A percentile compares a stretch with the other conserved stretches of the same genome.
Conservation (phyloP, 2,797 vertebrate genomes). For the Numenius phaeopus region DNA sequence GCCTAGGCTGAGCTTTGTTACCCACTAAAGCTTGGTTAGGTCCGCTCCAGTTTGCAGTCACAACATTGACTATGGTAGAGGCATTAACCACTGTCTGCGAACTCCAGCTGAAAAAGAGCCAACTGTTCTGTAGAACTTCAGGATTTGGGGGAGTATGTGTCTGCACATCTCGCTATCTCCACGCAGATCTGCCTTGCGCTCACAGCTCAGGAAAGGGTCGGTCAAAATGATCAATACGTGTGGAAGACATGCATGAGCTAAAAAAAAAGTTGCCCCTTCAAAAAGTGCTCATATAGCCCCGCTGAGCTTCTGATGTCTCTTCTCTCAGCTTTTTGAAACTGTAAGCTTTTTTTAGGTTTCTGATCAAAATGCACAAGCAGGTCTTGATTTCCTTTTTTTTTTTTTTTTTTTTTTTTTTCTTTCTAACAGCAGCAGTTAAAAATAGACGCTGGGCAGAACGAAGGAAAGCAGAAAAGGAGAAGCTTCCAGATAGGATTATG, state of each 20-base stretch:
- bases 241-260: neutral
- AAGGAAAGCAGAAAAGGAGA: neutral
- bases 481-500: neutral
- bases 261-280: neutral
- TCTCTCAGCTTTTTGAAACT: neutral
- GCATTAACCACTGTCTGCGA: neutral
- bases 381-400: neutral
- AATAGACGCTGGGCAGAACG: neutral
- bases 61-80: rapidly evolving
- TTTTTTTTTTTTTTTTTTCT: neutral
- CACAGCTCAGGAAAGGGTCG: neutral
- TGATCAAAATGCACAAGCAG: slow-evolving; percentile 14
- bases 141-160: neutral
- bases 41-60: neutral
- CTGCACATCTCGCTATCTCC: neutral
- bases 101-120: neutral
- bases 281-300: neutral
- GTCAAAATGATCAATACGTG: neutral
- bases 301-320: neutral
- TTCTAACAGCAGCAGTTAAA: neutral
- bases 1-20: neutral
- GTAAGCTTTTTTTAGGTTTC: neutral
- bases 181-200: neutral
- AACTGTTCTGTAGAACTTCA: neutral
- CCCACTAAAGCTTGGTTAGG: neutral